Percentiles rank a stretch among this genome's conserved stretches.
Conservation (phyloP, 1,140 invertebrate genomes). For the Drosophila sucinea region DNA sequence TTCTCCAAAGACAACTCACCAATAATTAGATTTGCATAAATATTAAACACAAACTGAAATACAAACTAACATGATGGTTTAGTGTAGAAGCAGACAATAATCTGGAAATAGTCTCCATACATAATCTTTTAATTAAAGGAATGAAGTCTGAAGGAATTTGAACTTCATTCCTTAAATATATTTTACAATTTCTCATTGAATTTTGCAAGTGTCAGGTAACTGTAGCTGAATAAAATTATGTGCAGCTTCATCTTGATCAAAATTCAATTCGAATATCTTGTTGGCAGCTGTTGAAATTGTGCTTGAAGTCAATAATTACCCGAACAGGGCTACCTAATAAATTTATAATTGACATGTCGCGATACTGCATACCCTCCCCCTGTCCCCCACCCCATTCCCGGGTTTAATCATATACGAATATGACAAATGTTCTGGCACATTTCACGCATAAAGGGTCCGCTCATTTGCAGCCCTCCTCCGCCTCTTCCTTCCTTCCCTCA, state of each 20-base stretch:
- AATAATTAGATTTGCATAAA: no score
- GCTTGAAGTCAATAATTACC: background rate
- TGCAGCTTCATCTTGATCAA: background rate
- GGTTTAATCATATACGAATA: conserved; percentile 22
- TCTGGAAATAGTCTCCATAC: no score
- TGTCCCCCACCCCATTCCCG: background rate
- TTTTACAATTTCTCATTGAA: no score
- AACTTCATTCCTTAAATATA: no score
- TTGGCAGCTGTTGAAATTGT: conserved; percentile 5
- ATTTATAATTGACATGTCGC: conserved; percentile 15
- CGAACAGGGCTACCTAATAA: conserved; percentile 7
- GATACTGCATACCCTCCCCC: background rate
- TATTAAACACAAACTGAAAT: no score
- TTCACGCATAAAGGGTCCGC: conserved; percentile 72
- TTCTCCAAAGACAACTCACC: no score
- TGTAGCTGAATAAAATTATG: no score
- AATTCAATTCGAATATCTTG: background rate
- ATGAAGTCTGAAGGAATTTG: no score
- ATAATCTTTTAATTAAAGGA: no score
- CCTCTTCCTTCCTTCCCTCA: conserved; percentile 35
- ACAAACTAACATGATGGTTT: no score
- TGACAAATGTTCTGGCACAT: conserved; percentile 68
- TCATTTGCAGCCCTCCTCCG: background rate
- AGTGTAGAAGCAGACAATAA: no score
- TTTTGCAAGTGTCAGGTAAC: no score